Evolutionary conservation across 2,888 invertebrate species (phyloP), one percentile per base, ranked within the genome.

Genomic region (Isotomurus palustris): DNA sequence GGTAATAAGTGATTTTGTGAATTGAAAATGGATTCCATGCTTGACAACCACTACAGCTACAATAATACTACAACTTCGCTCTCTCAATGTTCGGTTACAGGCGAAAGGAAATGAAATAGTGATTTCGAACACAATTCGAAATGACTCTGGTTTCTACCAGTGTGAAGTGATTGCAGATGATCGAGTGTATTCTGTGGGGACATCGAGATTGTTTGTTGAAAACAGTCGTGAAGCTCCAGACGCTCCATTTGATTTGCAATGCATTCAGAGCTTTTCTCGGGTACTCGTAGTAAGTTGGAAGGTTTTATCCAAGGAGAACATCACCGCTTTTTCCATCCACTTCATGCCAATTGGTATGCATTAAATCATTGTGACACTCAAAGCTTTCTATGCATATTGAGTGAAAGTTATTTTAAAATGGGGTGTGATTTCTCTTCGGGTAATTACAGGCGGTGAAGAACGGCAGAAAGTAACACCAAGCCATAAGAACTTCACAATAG

Each of bases 91-190:
- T 28, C 6, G 2, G 35, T 36, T 51, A 3, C 22, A 64, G 58
- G 59, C 56, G 21, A 60, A 58, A 44, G 60, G 64, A 41, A 66
- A 67, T 52, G 67, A 67, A 52, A 54, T 69, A 24, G 64, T 67
- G n/a, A 61, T 69, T 27, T 69, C 69, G 17, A 69, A 67, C 43
- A 66, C 69, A n/a, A 66, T 69, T 45, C 47, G 61, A 19, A 66
- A 63, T 53, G 69, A 69, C 58, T 67, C 66, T 32, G 69, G 69
- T 0, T 67, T 67, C 49, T 69, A 69, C 47, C 69, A 69, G 28
- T 69, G 69, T 48, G 69, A 69, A 59, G 66, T 68, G 12, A 51
- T 68, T 53, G 61, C 60, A 3, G 64, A 65, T 41, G 65, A 60
- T 19, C 56, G 52, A 17, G 57, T 64, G 19, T 62, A 67, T 21